Evolutionary conservation across 2,113 vertebrate species (phyloP).

Genomic region (Leiothrix lutea): DNA sequence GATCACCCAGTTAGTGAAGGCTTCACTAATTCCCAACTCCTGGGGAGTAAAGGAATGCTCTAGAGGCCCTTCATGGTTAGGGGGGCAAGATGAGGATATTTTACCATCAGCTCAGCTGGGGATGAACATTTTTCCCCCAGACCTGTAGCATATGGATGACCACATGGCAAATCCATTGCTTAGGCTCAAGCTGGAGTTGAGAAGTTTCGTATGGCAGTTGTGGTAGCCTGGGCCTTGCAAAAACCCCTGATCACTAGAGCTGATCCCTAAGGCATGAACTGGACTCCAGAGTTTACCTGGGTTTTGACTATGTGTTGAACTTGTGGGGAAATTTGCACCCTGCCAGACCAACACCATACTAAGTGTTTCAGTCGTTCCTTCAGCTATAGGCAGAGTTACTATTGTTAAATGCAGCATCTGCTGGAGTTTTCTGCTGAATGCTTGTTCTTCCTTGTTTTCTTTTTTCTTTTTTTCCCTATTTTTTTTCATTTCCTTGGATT

Average conservation of each 20-base stretch:
- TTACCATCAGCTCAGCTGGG: not conserved
- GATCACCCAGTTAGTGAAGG: not conserved
- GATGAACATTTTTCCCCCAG: not conserved
- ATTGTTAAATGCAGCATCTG: not conserved
- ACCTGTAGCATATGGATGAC: not conserved
- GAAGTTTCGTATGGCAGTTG: fast-evolving
- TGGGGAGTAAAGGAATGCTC: not conserved
- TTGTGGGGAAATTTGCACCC: not conserved
- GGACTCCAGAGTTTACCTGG: not conserved
- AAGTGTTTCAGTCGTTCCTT: not conserved
- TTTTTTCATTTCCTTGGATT: not conserved
- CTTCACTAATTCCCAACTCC: not conserved
- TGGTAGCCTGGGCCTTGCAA: not conserved
- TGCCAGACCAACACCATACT: not conserved
- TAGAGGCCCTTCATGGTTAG: not conserved
- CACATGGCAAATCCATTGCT: not conserved
- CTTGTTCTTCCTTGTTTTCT: not conserved
- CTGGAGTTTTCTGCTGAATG: not conserved
- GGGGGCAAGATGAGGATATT: not conserved
- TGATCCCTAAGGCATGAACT: not conserved
- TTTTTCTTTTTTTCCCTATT: not conserved
- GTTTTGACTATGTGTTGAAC: not conserved
- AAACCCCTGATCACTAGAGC: fast-evolving
- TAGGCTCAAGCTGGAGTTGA: not conserved
- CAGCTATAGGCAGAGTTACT: not conserved